A percentile compares a stretch with the other conserved stretches of the same genome.
These are phyloP conservation scores for Muntiacus reevesi DNA, from an alignment of 2,113 vertebrate genomes.

Conservation along the genomic window DNA sequence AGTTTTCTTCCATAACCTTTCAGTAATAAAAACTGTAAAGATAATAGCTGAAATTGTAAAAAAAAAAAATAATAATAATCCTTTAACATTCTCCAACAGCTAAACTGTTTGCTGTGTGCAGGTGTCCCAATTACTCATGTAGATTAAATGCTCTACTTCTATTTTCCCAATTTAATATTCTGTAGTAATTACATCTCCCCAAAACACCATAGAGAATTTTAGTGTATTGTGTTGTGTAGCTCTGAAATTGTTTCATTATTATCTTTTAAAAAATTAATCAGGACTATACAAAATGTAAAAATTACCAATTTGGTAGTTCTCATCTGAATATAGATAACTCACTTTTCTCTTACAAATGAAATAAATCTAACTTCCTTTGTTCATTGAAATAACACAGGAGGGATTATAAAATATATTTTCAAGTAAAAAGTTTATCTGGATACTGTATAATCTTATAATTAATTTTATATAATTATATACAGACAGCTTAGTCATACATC, in stretches of 20 bases:
- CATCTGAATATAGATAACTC: neutral
- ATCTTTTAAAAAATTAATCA: conserved; percentile 29
- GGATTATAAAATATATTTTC: neutral
- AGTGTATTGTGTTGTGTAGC: conserved; percentile 20
- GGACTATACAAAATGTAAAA: conserved; percentile 18
- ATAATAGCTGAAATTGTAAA: neutral
- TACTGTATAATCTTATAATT: neutral
- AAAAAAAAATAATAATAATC: neutral
- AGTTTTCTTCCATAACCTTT: neutral
- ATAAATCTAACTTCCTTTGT: neutral
- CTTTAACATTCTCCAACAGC: neutral
- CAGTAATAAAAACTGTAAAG: neutral
- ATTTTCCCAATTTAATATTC: conserved; percentile 52
- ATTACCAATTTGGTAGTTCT: neutral
- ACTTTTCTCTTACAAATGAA: neutral
- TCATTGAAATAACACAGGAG: neutral
- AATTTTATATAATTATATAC: neutral
- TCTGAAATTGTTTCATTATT: conserved; percentile 34
- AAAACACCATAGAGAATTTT: conserved; percentile 21
- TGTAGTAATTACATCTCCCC: conserved; percentile 9
- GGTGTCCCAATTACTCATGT: neutral
- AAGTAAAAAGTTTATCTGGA: neutral
- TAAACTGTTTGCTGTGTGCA: neutral
- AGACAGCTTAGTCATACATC: neutral
- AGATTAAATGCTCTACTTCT: conserved; percentile 26